Percentiles rank a stretch among this genome's conserved stretches.
These are phyloP conservation scores for Thereva nobilitata DNA, from an alignment of 2,888 invertebrate species.

Conservation along the genomic window DNA sequence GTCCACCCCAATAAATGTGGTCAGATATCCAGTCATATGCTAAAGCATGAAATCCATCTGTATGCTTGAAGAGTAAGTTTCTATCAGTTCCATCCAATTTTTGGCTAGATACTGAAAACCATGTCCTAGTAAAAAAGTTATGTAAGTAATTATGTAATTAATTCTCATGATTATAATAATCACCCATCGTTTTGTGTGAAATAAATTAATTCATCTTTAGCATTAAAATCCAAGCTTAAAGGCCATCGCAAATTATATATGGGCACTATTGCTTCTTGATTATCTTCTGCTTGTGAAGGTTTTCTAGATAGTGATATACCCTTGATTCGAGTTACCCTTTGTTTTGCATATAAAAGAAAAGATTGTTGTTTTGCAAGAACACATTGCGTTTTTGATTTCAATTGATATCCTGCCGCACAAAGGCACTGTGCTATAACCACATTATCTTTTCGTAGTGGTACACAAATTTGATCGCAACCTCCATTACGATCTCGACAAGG, in stretches of 20 bases:
- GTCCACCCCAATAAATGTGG: conserved; percentile 82
- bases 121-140: conserved; percentile 11
- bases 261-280: conserved; percentile 68
- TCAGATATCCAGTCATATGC: conserved; percentile 83
- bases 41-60: conserved; percentile 68
- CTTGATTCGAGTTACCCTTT: conserved; percentile 71
- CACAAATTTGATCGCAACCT: conserved; percentile 77
- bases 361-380: conserved; percentile 62
- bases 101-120: conserved; percentile 67
- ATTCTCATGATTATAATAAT: conserved; percentile 8
- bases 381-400: conserved; percentile 65
- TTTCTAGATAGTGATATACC: conserved; percentile 60
- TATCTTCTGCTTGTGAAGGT: conserved; percentile 42
- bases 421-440: conserved; percentile 68
- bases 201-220: conserved; percentile 64
- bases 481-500: conserved; percentile 71
- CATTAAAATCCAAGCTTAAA: conserved; percentile 71
- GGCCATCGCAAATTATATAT: conserved; percentile 69
- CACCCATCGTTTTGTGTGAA: conserved; percentile 63
- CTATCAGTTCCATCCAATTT: conserved; percentile 65
- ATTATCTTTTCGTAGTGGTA: conserved; percentile 65
- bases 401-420: conserved; percentile 73
- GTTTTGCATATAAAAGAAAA: conserved; percentile 70
- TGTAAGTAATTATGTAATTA: neutral
- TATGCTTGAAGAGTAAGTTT: conserved; percentile 64